A percentile compares a stretch with the other conserved stretches of the same genome.
phyloP scores from a whole-genome alignment of 2,888 invertebrate species.

The Alviniconcha strummeri region DNA sequence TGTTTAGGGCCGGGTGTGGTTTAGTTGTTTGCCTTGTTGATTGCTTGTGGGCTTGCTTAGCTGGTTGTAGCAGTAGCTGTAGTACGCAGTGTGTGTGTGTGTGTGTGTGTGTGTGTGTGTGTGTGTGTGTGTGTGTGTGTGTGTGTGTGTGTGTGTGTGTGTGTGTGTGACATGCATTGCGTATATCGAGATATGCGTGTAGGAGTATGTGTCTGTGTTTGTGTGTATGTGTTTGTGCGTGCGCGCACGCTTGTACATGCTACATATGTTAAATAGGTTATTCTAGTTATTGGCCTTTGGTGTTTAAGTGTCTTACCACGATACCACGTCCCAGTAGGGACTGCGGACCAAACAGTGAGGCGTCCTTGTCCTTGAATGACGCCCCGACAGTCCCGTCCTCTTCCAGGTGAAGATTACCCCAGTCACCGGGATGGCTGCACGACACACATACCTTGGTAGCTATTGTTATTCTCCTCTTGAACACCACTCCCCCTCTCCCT shows the following conservation, averaged over 20 bases:
- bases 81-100: too few species aligned
- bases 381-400: not conserved
- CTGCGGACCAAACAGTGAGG: not conserved
- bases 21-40: too few species aligned
- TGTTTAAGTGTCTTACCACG: not conserved
- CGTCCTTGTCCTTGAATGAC: not conserved
- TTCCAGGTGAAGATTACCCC: constrained; percentile 13
- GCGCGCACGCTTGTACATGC: not conserved
- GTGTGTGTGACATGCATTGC: too few species aligned
- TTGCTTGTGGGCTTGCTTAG: too few species aligned
- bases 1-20: too few species aligned
- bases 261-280: not conserved
- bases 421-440: constrained; percentile 24
- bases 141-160: too few species aligned
- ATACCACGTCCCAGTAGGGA: constrained; percentile 25
- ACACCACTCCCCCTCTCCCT: not conserved
- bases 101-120: too few species aligned
- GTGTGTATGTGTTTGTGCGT: not conserved
- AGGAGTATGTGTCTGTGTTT: not conserved
- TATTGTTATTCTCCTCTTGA: too few species aligned
- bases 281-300: not conserved
- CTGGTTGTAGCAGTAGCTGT: too few species aligned
- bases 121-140: too few species aligned
- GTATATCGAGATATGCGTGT: too few species aligned
- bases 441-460: too few species aligned